These are phyloP conservation scores for Rhipidura dahli DNA, from an alignment of 2,113 vertebrate species.

Conservation along the genomic window DNA sequence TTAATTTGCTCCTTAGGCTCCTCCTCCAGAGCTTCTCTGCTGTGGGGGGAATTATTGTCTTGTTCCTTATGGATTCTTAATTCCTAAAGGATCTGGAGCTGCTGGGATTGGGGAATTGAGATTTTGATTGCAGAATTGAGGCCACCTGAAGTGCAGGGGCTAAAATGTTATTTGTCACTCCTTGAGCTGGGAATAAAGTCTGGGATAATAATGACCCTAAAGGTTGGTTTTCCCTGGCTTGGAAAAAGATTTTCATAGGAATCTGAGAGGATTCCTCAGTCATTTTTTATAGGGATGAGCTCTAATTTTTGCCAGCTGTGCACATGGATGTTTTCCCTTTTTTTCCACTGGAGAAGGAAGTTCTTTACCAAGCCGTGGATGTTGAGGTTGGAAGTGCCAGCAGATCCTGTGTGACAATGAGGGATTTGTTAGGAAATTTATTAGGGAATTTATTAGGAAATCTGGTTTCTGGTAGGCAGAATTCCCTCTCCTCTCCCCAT, in stretches of 20 bases:
- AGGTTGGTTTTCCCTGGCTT: background rate
- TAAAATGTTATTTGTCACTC: background rate
- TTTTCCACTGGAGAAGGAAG: background rate
- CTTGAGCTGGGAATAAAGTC: background rate
- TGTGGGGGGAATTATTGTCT: background rate
- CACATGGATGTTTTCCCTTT: constrained; percentile 16
- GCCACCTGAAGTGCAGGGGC: background rate
- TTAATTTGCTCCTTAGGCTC: background rate
- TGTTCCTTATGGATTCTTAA: background rate
- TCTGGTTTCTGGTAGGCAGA: background rate
- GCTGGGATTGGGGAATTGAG: background rate
- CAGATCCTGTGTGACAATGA: background rate
- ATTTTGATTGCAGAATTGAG: background rate
- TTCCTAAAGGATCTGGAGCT: background rate
- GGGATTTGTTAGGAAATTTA: constrained; percentile 17
- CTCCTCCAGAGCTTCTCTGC: background rate
- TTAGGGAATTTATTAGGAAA: background rate
- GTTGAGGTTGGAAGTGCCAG: background rate
- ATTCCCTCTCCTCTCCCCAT: background rate
- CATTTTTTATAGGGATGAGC: background rate
- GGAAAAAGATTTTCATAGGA: background rate
- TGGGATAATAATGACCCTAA: background rate
- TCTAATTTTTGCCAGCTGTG: background rate
- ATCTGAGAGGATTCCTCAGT: background rate
- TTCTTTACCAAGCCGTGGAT: background rate